Evolutionary conservation across 2,797 vertebrate genomes (phyloP).

Genomic region (Microtus californicus): DNA sequence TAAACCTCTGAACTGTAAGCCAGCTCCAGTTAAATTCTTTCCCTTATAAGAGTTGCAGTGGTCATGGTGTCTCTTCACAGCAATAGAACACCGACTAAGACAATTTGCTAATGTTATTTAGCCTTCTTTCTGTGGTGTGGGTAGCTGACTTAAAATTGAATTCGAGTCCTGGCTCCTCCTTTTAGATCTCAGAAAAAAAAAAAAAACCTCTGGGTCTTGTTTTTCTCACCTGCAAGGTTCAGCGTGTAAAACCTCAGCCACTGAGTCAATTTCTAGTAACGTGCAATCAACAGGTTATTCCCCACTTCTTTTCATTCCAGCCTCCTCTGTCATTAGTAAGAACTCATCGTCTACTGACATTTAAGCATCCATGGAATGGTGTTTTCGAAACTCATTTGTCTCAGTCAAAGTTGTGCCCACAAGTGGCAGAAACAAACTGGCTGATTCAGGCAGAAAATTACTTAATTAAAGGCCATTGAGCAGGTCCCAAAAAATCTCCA

Average conservation of each 20-base stretch:
- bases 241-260: not conserved
- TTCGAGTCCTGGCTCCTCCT: slow-evolving; percentile 27
- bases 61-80: not conserved
- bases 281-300: not conserved
- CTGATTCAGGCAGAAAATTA: slow-evolving; percentile 29
- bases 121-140: not conserved
- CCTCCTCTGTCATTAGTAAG: not conserved
- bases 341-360: not conserved
- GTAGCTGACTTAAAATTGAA: slow-evolving; percentile 35
- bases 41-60: not conserved
- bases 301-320: not conserved
- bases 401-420: not conserved
- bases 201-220: not conserved
- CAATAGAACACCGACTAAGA: not conserved
- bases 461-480: not conserved
- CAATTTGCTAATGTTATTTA: not conserved
- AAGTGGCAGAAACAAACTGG: slow-evolving; percentile 54
- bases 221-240: not conserved
- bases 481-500: not conserved
- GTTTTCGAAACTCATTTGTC: slow-evolving; percentile 13
- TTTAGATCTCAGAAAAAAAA: not conserved
- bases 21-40: not conserved
- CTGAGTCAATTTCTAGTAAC: not conserved
- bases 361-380: not conserved
- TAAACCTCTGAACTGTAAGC: not conserved